Conservation (phyloP, 2,113 vertebrate genomes). For the Lathamus discolor region DNA sequence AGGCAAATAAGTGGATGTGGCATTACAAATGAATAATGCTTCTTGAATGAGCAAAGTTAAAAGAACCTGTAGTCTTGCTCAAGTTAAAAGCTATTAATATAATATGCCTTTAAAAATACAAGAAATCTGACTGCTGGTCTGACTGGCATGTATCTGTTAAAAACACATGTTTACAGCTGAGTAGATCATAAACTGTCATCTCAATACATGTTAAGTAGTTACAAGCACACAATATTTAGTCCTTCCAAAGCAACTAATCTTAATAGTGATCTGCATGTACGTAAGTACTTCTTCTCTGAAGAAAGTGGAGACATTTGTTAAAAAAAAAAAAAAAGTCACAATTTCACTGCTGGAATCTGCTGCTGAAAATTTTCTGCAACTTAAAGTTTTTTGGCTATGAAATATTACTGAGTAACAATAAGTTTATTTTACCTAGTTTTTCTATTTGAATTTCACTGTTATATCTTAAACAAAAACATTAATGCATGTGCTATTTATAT, state of each 20-base stretch:
- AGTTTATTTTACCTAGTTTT: not conserved
- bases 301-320: not conserved
- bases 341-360: not conserved
- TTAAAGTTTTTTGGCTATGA: not conserved
- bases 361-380: not conserved
- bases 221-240: not conserved
- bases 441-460: not conserved
- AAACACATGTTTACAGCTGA: not conserved
- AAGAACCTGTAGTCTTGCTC: not conserved
- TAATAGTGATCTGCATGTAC: not conserved
- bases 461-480: not conserved
- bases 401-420: not conserved
- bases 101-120: not conserved
- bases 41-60: not conserved
- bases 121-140: not conserved
- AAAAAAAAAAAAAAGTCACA: not conserved
- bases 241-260: not conserved
- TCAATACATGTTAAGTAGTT: not conserved
- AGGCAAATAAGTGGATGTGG: not conserved
- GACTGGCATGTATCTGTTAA: not conserved
- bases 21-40: not conserved
- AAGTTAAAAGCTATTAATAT: not conserved
- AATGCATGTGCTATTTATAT: not conserved
- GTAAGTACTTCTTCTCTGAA: not conserved
- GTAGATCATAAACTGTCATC: not conserved